Evolutionary conservation across 2,888 invertebrate genomes (phyloP).

Genomic region (Drosophila atroscutellata): DNA sequence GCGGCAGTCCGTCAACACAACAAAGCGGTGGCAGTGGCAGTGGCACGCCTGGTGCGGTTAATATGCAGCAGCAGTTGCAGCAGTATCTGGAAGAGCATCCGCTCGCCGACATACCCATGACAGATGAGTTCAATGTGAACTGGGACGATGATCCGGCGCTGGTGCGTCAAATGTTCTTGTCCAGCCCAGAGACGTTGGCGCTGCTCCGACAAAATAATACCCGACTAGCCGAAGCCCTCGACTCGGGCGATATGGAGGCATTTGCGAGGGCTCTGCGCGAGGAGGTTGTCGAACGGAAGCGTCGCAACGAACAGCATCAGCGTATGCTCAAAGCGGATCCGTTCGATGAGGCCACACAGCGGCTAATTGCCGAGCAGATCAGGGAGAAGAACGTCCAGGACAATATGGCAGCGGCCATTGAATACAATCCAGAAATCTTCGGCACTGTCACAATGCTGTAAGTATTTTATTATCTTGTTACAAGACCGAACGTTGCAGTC

Average conservation of each 20-base stretch:
- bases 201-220: constrained; percentile 97
- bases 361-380: constrained; percentile 97
- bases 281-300: constrained; percentile 92
- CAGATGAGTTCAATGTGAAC: constrained; percentile 84
- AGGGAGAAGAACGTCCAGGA: constrained; percentile 98
- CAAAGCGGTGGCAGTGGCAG: constrained; percentile 28
- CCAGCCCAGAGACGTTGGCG: constrained; percentile 95
- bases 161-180: constrained; percentile 93
- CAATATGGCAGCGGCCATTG: constrained; percentile 99
- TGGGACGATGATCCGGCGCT: constrained; percentile 93
- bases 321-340: constrained; percentile 97
- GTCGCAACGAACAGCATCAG: constrained; percentile 92
- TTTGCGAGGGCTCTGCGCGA: constrained; percentile 92
- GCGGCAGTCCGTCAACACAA: constrained; percentile 42
- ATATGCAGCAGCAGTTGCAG: constrained; percentile 41
- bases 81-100: constrained; percentile 32
- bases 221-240: constrained; percentile 94
- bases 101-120: constrained; percentile 62
- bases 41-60: constrained; percentile 1
- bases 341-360: constrained; percentile 97
- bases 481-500: neutral
- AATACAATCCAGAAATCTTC: constrained; percentile 99
- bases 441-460: constrained; percentile 98
- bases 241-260: constrained; percentile 92
- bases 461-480: constrained; percentile 34